Conservation (phyloP, 1,140 invertebrate species). For the Delia radicum region DNA sequence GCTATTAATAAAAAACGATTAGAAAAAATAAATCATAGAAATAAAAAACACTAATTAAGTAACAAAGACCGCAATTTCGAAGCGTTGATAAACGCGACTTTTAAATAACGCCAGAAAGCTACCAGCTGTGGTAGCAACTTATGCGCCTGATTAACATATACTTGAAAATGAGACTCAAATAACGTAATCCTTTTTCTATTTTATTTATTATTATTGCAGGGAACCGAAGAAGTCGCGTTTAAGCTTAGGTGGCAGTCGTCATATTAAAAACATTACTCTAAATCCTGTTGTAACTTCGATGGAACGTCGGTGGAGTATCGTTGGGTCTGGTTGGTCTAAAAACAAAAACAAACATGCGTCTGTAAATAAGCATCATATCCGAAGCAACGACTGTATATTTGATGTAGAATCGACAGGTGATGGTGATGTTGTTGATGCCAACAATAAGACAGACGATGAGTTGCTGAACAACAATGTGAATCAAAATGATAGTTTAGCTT, state of each 20-base stretch:
- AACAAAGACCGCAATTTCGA: no score
- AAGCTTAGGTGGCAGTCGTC: background rate
- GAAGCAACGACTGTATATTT: background rate
- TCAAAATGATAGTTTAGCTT: no score
- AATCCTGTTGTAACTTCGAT: constrained; percentile 9
- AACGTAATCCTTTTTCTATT: no score
- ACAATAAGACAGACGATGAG: background rate
- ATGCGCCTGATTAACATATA: no score
- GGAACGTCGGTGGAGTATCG: constrained; percentile 38
- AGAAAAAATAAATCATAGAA: no score
- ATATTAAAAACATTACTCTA: background rate
- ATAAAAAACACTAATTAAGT: no score
- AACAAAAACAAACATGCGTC: constrained; percentile 10
- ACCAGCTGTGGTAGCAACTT: no score
- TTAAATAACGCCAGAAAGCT: no score
- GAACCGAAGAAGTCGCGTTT: background rate
- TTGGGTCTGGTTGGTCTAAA: constrained; percentile 33
- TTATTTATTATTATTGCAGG: background rate
- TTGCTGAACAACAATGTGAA: background rate
- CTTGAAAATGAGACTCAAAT: no score
- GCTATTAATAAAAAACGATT: no score
- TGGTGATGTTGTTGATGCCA: no score
- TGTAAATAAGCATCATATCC: background rate
- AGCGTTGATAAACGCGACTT: no score
- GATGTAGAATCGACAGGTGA: background rate